These are phyloP conservation scores for Drosophila picticornis DNA, from an alignment of 2,888 invertebrate species.

Conservation along the genomic window DNA sequence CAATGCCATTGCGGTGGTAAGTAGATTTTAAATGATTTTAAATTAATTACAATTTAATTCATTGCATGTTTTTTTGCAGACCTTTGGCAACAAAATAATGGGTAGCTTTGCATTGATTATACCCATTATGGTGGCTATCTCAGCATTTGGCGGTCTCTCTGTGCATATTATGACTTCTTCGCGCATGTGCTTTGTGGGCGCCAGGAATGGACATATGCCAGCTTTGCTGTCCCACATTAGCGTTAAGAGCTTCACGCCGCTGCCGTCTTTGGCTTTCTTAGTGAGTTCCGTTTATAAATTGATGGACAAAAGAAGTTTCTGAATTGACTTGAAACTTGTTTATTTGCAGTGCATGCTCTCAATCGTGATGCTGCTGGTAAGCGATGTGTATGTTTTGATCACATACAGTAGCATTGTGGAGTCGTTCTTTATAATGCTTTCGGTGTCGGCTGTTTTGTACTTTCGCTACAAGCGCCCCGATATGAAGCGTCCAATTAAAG, in stretches of 20 bases:
- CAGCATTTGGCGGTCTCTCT: slow-evolving; percentile 96
- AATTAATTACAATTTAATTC: not conserved
- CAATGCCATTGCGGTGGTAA: slow-evolving; percentile 97
- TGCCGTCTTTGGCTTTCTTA: slow-evolving; percentile 93
- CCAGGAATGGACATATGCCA: slow-evolving; percentile 95
- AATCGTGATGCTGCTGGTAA: slow-evolving; percentile 92
- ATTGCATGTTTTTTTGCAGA: slow-evolving; percentile 86
- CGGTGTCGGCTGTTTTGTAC: slow-evolving; percentile 94
- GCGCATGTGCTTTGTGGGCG: slow-evolving; percentile 96
- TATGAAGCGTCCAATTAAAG: slow-evolving; percentile 93
- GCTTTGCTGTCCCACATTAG: slow-evolving; percentile 92
- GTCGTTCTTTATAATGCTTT: slow-evolving; percentile 95
- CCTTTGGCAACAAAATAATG: slow-evolving; percentile 92
- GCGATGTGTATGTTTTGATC: slow-evolving; percentile 93
- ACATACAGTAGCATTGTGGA: slow-evolving; percentile 97
- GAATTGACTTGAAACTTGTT: slow-evolving; percentile 45
- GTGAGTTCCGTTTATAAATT: slow-evolving; percentile 86
- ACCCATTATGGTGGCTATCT: slow-evolving; percentile 96
- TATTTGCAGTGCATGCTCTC: slow-evolving; percentile 91
- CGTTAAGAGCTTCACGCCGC: slow-evolving; percentile 90
- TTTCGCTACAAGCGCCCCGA: slow-evolving; percentile 92
- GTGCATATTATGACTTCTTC: slow-evolving; percentile 98
- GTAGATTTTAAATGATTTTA: slow-evolving; percentile 71
- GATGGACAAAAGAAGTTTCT: slow-evolving; percentile 43
- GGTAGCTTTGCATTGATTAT: slow-evolving; percentile 92